A percentile compares a stretch with the other conserved stretches of the same genome.
Evolutionary conservation across 2,888 invertebrate species (phyloP).

Genomic region (Drosophila formosana): DNA sequence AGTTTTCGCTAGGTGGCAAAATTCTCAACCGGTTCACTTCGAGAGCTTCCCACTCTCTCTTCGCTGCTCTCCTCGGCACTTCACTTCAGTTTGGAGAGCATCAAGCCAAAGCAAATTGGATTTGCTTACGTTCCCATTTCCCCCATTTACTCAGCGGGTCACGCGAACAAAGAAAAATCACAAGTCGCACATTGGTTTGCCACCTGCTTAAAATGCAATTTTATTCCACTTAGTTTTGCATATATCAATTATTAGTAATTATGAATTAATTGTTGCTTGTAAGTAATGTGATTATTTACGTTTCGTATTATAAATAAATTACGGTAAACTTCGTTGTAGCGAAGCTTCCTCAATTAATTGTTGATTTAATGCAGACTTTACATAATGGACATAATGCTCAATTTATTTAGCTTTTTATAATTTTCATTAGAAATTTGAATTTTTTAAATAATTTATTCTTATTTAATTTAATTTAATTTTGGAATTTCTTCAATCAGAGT

Average conservation of each 20-base stretch:
- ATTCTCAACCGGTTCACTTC: conserved; percentile 52
- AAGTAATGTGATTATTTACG: background rate
- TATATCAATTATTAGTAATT: background rate
- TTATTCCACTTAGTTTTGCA: background rate
- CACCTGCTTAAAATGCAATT: conserved; percentile 10
- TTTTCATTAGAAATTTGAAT: too few species aligned
- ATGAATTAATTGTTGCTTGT: background rate
- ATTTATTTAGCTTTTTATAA: too few species aligned
- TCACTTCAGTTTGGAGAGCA: conserved; percentile 24
- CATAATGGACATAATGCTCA: background rate
- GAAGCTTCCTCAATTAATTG: background rate
- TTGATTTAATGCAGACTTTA: background rate
- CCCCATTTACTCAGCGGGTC: conserved; percentile 44
- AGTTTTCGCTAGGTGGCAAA: conserved; percentile 33
- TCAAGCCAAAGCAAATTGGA: conserved; percentile 44
- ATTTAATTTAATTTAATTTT: too few species aligned
- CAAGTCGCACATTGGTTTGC: conserved; percentile 46
- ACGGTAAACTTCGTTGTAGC: background rate
- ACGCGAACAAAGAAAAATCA: conserved; percentile 58
- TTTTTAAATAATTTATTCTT: too few species aligned
- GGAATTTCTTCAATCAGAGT: too few species aligned
- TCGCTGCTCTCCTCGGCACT: background rate
- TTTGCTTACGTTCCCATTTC: conserved; percentile 60
- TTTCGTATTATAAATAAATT: background rate
- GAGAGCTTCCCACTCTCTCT: background rate